These are phyloP conservation scores for Megamerina dolium DNA, from an alignment of 2,888 invertebrate genomes.

Conservation along the genomic window DNA sequence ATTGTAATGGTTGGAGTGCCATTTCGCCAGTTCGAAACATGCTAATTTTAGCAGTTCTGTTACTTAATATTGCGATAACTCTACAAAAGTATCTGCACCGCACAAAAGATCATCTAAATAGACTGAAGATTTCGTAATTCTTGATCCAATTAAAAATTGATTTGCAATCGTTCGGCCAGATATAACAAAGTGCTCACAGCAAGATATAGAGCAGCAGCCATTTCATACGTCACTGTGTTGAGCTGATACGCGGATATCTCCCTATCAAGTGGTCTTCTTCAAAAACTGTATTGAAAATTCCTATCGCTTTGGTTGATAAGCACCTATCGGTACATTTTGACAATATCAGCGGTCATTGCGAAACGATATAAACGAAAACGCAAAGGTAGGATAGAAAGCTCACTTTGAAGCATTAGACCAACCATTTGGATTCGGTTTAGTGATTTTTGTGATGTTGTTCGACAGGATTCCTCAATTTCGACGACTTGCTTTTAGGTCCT, in stretches of 20 bases:
- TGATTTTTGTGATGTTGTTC: conserved; percentile 14
- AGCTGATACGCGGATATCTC: conserved; percentile 14
- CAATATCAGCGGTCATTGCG: conserved; percentile 18
- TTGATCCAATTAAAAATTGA: too few relatives aligned
- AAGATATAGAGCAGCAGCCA: conserved; percentile 16
- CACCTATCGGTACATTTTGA: conserved; percentile 20
- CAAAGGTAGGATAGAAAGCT: conserved; percentile 10
- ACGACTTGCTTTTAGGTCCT: too few relatives aligned
- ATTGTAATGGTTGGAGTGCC: too few relatives aligned
- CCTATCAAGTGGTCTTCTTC: conserved; percentile 11
- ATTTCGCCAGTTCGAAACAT: too few relatives aligned
- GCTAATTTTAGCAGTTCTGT: too few relatives aligned
- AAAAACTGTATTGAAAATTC: conserved; percentile 17
- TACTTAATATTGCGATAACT: too few relatives aligned
- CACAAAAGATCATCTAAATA: too few relatives aligned
- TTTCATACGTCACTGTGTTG: conserved; percentile 20
- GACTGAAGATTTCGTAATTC: too few relatives aligned
- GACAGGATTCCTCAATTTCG: conserved; percentile 13
- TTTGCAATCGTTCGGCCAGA: too few relatives aligned
- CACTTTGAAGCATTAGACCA: conserved; percentile 17
- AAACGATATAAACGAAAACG: conserved; percentile 16
- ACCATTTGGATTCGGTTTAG: conserved; percentile 17
- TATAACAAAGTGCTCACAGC: too few relatives aligned
- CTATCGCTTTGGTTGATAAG: conserved; percentile 12
- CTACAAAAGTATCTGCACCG: too few relatives aligned